These are phyloP conservation scores for Sarcophaga subvicina DNA, from an alignment of 2,888 invertebrate species.

Conservation along the genomic window DNA sequence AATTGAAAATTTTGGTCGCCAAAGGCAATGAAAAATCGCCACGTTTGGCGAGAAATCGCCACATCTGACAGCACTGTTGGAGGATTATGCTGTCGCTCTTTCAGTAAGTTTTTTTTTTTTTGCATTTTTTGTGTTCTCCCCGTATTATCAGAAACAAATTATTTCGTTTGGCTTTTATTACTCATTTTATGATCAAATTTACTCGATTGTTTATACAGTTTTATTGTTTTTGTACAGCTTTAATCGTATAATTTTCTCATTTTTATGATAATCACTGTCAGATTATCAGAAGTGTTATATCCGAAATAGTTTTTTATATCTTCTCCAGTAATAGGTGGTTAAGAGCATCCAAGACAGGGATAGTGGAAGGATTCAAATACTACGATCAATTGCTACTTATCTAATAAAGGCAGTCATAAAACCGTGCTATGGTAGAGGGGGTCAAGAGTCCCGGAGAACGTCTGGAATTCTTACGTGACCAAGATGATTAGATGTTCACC, in stretches of 20 bases:
- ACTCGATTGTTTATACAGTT: slow-evolving; percentile 3
- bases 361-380: no score
- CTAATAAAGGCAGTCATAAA: no score
- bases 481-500: no score
- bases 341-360: no score
- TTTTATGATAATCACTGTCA: slow-evolving; percentile 57
- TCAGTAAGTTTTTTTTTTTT: background rate
- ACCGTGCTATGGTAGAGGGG: no score
- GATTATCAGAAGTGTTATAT: background rate
- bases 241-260: slow-evolving; percentile 33
- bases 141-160: background rate
- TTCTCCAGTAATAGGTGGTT: background rate
- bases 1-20: no score
- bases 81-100: background rate
- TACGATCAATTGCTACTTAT: no score
- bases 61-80: no score
- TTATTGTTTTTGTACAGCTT: slow-evolving; percentile 24
- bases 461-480: no score
- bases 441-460: no score
- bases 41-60: no score
- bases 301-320: background rate
- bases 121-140: background rate
- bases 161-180: slow-evolving; percentile 3
- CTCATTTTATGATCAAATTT: background rate
- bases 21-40: no score